Base-by-base conservation (phyloP, 2,113 vertebrate genomes). In the Cromileptes altivelis region DNA sequence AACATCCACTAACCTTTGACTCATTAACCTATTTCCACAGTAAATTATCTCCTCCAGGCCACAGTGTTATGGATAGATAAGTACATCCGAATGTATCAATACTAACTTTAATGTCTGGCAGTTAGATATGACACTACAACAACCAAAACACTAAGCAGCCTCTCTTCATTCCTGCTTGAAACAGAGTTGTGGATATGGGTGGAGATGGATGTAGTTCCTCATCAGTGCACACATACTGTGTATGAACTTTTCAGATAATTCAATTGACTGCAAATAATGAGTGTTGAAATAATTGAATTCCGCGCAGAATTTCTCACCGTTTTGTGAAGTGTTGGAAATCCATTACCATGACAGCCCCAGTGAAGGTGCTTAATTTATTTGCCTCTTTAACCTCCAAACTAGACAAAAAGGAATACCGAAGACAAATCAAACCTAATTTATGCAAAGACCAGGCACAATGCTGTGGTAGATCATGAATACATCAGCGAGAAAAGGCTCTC, bases 401-500 rank as follows among this genome's bases (percentile, higher is more conserved):
- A 82, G 61, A 80, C 50, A 80, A 68, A 81, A 77, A 70, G 14
- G 47, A 75, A 65, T 57, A 21, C 13, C 3, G 56, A 63, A 58
- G 52, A 80, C 61, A 45, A 84, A 85, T 69, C 19, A 11, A 73
- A 33, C 27, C 13, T 72, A 64, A 82, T 75, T 80, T 37, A 78
- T 78, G 62, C 58, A 56, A 73, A 73, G 73, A 81, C 25, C 33
- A n/a, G 25, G 45, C 76, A 56, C 56, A 70, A 15, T 30, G 73
- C 25, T 1, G 37, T 18, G 53, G 80, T 65, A 72, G 73, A 80
- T 75, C 8, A n/a, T 18, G 49, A 84, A 57, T 57, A 15, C 40
- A 52, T 84, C 72, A 68, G 70, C 8, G 47, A 74, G 65, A 84
- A 78, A 75, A 49, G 23, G 23, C 73, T 71, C 68, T 88, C 50